Evolutionary conservation across 2,888 invertebrate genomes (phyloP).

Genomic region (Thysanoteuthis rhombus): DNA sequence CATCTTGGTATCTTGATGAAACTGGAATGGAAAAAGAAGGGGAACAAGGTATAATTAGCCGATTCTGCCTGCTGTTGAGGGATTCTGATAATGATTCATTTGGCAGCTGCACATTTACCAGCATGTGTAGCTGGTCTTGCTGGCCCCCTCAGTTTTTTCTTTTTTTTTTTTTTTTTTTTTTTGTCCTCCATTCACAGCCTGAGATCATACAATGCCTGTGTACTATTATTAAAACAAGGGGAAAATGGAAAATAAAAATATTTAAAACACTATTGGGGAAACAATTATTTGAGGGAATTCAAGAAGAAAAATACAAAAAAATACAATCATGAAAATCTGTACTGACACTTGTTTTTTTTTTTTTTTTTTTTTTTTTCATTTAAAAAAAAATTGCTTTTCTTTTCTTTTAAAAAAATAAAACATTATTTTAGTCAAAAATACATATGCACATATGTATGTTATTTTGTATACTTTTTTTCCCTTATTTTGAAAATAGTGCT

Average conservation of each 20-base stretch:
- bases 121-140: background rate
- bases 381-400: background rate
- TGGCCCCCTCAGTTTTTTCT: background rate
- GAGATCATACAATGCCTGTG: background rate
- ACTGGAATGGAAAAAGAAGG: background rate
- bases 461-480: background rate
- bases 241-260: background rate
- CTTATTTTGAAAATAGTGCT: background rate
- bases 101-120: background rate
- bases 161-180: background rate
- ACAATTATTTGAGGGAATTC: background rate
- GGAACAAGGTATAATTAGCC: background rate
- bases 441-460: background rate
- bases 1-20: background rate
- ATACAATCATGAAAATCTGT: background rate
- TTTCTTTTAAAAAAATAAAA: background rate
- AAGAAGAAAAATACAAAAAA: background rate
- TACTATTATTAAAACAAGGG: background rate
- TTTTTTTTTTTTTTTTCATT: background rate
- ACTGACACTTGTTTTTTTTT: background rate
- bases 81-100: background rate
- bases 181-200: background rate
- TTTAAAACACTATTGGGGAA: background rate
- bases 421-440: background rate
- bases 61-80: background rate